Evolutionary conservation across 2,888 invertebrate genomes (phyloP), one percentile per base, ranked within the genome.

Genomic region (Rhingia campestris): DNA sequence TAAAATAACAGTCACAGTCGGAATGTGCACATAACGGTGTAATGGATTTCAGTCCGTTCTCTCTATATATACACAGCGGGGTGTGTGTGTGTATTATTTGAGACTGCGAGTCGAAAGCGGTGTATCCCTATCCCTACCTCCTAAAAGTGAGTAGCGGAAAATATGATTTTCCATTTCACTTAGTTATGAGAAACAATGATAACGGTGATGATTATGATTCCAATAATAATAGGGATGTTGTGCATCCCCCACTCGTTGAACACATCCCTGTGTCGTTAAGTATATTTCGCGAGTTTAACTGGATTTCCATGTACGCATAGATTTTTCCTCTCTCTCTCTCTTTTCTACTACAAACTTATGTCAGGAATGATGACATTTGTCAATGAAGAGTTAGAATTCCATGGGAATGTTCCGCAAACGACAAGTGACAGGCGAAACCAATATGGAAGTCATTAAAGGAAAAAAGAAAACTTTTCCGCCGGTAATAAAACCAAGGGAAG

Each of bases 1-100:
- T 82, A 82, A 82, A 73, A 82, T 82, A 74, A 79, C 79, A 79
- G 79, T 82, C 73, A 73, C 73, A 69, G 73, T 33, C 33, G 61
- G 67, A 79, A 64, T 82, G 58, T 74, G 80, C 63, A 67, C 63
- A 58, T 69, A 69, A 69, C 33, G 58, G 58, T 74, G 67, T 64
- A 73, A 79, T 64, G 75, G 58, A 45, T 63, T 73, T 76, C 45
- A 35, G 30, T 45, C 43, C 53, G 47, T 69, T 10, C 30, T 22
- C 14, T 22, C 22, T 22, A 22, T 22, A 22, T 22, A 22, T 2
- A 22, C n/a, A 22, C 22, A 22, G 1, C 22, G 22, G 4, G n/a
- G 30, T 51, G 7, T 53, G 22, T 30, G 7, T 59, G 58, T 81
- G 58, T 41, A 59, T 77, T 61, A 73, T 73, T 73, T 61, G 47